Evolutionary conservation across 2,113 vertebrate species (phyloP), one percentile per base, ranked within the genome.

Genomic region (Nannospalax galili): DNA sequence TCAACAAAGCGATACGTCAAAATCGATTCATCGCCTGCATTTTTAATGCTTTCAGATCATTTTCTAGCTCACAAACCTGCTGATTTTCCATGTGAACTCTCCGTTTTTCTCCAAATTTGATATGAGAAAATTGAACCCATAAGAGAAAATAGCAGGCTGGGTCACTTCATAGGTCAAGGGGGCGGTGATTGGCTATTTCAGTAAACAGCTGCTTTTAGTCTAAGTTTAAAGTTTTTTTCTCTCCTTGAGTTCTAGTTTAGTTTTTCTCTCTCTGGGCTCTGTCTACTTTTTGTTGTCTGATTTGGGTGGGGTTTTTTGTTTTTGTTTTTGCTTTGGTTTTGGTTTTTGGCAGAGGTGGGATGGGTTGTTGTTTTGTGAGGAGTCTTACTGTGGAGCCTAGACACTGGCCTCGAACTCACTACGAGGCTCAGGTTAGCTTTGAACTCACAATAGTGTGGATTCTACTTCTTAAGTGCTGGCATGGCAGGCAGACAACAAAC

Each of bases 1-100:
- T 56, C 90, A 52, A 22, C 74, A 95, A 95, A 91, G 95, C 90
- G 75, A 2, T n/a, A n/a, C 80, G 87, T 92, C 95, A 92, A 74
- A 81, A 77, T 3, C 56, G 67, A 94, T 84, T 87, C 90, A 79
- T 84, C 8, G 30, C 75, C 32, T 40, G 88, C 1, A 1, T 84
- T 48, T 69, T 60, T 40, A 69, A 84, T 24, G 62, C 82, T 77
- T 84, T 90, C 32, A 0, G 90, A 69, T 93, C 30, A 60, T 86
- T 88, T 90, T 84, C 72, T 84, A 82, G 88, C 73, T 93, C 85
- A 87, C 67, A 75, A 52, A n/a, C 17, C 64, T 65, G 72, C 75
- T 87, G 87, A 19, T 84, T 94, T 73, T 69, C 88, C 26, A 20
- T 20, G 67, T 77, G 26, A 20, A 56, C 5, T 58, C 11, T 64